Percentiles rank a stretch among this genome's conserved stretches.
phyloP scores from a whole-genome alignment of 1,140 invertebrate genomes.

The Archivesica marissinica region DNA sequence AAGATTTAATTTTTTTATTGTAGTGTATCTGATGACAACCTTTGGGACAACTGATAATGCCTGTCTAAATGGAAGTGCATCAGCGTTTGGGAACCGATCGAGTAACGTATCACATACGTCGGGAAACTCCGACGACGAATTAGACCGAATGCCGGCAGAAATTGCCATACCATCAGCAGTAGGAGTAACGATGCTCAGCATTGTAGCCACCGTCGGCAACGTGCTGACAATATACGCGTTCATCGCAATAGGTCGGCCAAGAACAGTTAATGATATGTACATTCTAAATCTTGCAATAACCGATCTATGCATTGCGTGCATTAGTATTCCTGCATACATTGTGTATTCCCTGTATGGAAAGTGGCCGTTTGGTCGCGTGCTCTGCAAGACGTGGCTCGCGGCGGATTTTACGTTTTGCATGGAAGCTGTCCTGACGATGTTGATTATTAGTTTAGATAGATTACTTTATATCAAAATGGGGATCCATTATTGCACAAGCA shows the following conservation, averaged over 20 bases:
- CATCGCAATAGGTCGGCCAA: conserved; percentile 67
- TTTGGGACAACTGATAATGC: too few species aligned
- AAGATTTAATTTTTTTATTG: too few species aligned
- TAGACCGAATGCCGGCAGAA: neutral
- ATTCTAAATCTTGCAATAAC: conserved; percentile 76
- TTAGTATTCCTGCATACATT: conserved; percentile 72
- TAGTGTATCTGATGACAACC: too few species aligned
- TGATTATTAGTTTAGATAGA: conserved; percentile 71
- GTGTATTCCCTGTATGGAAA: conserved; percentile 56
- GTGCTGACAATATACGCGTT: conserved; percentile 73
- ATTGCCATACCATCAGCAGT: neutral
- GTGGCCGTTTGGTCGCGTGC: conserved; percentile 70
- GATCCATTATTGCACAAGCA: conserved; percentile 49
- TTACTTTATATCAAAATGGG: conserved; percentile 68
- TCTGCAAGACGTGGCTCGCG: conserved; percentile 72
- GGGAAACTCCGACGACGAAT: neutral
- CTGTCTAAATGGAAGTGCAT: too few species aligned
- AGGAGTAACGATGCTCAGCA: conserved; percentile 45
- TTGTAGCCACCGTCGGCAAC: conserved; percentile 70
- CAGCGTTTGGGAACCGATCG: too few species aligned
- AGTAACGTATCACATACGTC: neutral
- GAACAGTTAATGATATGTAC: conserved; percentile 75
- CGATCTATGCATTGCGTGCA: conserved; percentile 71
- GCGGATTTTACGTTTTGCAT: conserved; percentile 72
- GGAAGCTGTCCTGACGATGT: conserved; percentile 68